Evolutionary conservation across 2,888 invertebrate genomes (phyloP).

Genomic region (Lymantria dispar): DNA sequence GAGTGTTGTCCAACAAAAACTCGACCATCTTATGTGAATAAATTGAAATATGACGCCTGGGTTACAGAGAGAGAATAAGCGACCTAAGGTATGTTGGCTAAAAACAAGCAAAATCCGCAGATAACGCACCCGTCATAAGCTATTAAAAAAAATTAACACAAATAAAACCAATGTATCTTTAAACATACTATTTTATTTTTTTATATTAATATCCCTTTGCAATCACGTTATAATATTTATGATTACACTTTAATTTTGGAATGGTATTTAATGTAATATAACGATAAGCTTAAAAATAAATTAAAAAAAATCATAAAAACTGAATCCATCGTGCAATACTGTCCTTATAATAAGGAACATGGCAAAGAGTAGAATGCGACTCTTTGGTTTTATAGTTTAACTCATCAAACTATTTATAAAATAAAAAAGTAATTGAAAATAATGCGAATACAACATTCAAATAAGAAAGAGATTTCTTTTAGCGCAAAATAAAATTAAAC

Average conservation of each 20-base stretch:
- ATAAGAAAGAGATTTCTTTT: conserved; percentile 24
- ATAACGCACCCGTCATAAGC: too few relatives aligned
- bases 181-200: conserved; percentile 72
- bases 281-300: conserved; percentile 78
- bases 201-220: conserved; percentile 70
- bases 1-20: too few relatives aligned
- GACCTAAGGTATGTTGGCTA: too few relatives aligned
- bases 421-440: conserved; percentile 35
- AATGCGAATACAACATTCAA: conserved; percentile 26
- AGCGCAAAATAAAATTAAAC: conserved; percentile 29
- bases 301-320: conserved; percentile 63
- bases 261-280: conserved; percentile 71
- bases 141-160: too few relatives aligned
- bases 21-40: too few relatives aligned
- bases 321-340: conserved; percentile 62
- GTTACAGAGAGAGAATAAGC: too few relatives aligned
- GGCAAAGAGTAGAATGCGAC: conserved; percentile 73
- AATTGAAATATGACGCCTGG: too few relatives aligned
- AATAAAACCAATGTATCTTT: conserved; percentile 33
- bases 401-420: conserved; percentile 40
- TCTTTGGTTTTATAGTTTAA: conserved; percentile 73
- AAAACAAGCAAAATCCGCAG: too few relatives aligned
- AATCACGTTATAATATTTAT: conserved; percentile 71
- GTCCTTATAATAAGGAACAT: conserved; percentile 51
- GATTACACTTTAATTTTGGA: conserved; percentile 80